Evolutionary conservation across 1,140 invertebrate species (phyloP).

Genomic region (Matsumurasca onukii): DNA sequence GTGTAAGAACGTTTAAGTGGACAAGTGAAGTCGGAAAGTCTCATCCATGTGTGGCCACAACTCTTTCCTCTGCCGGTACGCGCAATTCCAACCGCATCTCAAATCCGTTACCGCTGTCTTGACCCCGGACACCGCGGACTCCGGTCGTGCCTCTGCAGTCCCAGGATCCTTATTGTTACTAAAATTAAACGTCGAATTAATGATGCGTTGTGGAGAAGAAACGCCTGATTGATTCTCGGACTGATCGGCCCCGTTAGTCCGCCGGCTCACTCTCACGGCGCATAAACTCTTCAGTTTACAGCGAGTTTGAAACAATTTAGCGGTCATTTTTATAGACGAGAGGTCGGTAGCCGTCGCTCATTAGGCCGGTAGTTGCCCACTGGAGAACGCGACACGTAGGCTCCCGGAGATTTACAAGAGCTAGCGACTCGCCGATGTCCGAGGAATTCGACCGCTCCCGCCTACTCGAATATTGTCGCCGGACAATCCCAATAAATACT

Average conservation of each 20-base stretch:
- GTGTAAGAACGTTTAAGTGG: no score
- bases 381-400: background rate
- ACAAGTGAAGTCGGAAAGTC: no score
- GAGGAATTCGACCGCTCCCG: background rate
- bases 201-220: background rate
- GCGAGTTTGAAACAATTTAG: background rate
- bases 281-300: background rate
- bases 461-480: constrained; percentile 24
- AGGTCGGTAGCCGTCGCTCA: constrained; percentile 9
- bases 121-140: no score
- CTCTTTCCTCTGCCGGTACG: no score
- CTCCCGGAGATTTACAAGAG: constrained; percentile 13
- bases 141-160: no score
- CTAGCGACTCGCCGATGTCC: background rate
- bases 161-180: background rate
- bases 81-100: no score
- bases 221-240: background rate
- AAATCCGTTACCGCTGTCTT: no score
- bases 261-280: no score
- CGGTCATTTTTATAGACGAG: background rate
- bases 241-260: no score
- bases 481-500: constrained; percentile 8
- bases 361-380: constrained; percentile 2
- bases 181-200: background rate
- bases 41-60: no score